Evolutionary conservation across 23 tunicate species (phyloP).

Genomic region (Styela clava): DNA sequence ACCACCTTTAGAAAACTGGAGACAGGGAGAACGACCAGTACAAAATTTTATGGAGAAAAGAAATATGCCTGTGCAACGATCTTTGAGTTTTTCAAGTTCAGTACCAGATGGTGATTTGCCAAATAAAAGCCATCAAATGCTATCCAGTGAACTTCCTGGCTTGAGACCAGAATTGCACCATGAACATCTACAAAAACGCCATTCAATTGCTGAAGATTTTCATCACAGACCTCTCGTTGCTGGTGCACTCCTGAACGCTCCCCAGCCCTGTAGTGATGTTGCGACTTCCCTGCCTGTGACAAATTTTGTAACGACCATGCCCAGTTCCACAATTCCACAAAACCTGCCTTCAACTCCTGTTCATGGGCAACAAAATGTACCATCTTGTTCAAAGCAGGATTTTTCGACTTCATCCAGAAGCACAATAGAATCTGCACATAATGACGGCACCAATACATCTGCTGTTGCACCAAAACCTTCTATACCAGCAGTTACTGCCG

Average conservation of each 20-base stretch:
- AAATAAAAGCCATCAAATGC: not conserved
- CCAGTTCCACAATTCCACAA: not conserved
- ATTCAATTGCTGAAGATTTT: not conserved
- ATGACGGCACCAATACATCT: not conserved
- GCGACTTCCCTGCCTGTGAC: not conserved
- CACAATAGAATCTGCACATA: not conserved
- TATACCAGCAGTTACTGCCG: not conserved
- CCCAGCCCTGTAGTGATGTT: not conserved
- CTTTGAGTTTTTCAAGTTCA: slow-evolving; percentile 11
- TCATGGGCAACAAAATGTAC: no score
- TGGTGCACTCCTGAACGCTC: not conserved
- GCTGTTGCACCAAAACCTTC: not conserved
- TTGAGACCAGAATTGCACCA: not conserved
- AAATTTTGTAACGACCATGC: not conserved
- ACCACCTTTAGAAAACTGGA: not conserved
- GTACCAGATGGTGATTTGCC: not conserved
- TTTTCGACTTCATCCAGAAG: no score
- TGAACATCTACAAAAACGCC: not conserved
- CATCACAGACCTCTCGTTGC: not conserved
- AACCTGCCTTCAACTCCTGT: not conserved
- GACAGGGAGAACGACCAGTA: not conserved
- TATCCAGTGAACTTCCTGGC: not conserved
- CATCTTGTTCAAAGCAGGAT: no score
- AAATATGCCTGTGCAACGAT: slow-evolving; percentile 14
- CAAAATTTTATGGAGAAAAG: not conserved